These are phyloP conservation scores for Trididemnum miniatum DNA, from an alignment of 23 tunicate species.

Conservation along the genomic window DNA sequence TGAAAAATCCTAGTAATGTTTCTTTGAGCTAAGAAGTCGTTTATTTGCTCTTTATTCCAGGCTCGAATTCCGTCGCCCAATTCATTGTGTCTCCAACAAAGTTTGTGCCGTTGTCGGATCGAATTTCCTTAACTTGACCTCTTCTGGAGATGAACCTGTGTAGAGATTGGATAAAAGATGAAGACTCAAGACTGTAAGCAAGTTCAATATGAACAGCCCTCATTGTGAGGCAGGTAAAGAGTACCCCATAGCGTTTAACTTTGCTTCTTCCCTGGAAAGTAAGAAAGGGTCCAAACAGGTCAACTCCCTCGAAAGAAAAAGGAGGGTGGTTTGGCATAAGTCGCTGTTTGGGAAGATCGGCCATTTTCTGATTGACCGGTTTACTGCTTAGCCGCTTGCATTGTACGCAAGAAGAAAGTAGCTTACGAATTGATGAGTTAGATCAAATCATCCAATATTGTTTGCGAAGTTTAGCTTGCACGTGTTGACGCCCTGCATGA, in stretches of 20 bases:
- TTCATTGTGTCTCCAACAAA: too few species aligned
- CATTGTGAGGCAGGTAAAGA: not conserved
- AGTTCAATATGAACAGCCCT: not conserved
- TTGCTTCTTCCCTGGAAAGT: not conserved
- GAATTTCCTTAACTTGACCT: too few species aligned
- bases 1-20: too few species aligned
- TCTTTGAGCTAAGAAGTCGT: too few species aligned
- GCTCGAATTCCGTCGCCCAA: too few species aligned
- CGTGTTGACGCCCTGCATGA: not conserved
- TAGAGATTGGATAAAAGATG: not conserved
- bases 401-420: not conserved
- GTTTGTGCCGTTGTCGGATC: too few species aligned
- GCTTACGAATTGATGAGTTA: not conserved
- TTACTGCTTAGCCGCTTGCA: not conserved
- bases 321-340: not conserved
- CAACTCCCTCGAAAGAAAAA: not conserved
- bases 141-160: not conserved
- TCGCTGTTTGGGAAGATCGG: not conserved
- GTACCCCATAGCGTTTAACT: not conserved
- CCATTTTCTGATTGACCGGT: not conserved
- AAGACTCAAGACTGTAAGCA: not conserved
- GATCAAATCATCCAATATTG: not conserved
- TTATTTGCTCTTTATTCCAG: too few species aligned
- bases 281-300: not conserved
- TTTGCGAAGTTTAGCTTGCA: not conserved